A percentile compares a stretch with the other conserved stretches of the same genome.
phyloP scores from a whole-genome alignment of 2,113 vertebrate species.

The Ctenomys sociabilis region DNA sequence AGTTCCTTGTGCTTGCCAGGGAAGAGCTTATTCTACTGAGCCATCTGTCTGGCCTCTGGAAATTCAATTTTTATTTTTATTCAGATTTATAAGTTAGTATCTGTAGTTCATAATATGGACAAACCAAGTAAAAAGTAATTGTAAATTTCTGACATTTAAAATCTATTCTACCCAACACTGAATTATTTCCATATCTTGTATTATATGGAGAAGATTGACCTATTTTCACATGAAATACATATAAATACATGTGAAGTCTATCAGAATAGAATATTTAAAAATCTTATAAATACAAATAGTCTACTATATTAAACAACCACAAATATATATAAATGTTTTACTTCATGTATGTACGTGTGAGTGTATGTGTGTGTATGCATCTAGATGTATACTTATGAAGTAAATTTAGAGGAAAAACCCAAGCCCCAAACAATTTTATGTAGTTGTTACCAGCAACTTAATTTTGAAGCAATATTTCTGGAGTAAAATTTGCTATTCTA shows the following conservation, averaged over 20 bases:
- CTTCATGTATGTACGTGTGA: neutral
- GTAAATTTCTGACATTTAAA: neutral
- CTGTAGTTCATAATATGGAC: neutral
- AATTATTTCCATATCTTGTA: neutral
- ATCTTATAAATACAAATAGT: neutral
- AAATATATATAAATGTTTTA: neutral
- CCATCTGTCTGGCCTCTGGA: too few species aligned
- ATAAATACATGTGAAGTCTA: neutral
- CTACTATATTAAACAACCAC: neutral
- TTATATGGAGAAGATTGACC: neutral
- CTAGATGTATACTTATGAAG: neutral
- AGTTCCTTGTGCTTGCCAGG: too few species aligned
- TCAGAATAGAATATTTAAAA: neutral
- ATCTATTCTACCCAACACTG: neutral
- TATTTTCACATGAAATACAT: neutral
- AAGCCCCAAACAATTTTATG: neutral
- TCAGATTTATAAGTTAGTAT: neutral
- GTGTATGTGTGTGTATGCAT: neutral
- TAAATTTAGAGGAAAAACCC: neutral
- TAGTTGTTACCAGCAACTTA: neutral
- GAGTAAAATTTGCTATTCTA: too few species aligned
- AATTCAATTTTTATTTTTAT: slow-evolving; percentile 1
- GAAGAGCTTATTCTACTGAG: too few species aligned
- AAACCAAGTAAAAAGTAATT: neutral
- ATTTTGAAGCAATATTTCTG: neutral